A percentile compares a stretch with the other conserved stretches of the same genome.
Conservation (phyloP, 2,113 vertebrate species). For the Barnardius zonarius region DNA sequence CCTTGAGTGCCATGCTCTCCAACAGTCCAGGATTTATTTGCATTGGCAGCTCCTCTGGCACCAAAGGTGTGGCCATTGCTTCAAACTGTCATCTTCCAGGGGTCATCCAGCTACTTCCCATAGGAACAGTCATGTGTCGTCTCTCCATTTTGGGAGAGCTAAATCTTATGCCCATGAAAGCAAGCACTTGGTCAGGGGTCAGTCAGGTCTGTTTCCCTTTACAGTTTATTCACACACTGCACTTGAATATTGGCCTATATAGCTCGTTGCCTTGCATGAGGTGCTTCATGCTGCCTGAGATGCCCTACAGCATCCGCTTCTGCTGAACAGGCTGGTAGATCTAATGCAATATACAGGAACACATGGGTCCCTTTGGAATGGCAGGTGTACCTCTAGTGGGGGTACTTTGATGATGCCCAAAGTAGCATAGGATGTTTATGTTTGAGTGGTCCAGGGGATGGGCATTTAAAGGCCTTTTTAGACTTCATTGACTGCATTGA, state of each 20-base stretch:
- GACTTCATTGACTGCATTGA: background rate
- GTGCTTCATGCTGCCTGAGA: background rate
- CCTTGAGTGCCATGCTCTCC: slow-evolving; percentile 11
- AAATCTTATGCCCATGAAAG: background rate
- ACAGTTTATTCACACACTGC: background rate
- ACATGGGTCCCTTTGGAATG: background rate
- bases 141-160: background rate
- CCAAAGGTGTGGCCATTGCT: slow-evolving; percentile 33
- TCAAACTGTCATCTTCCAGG: background rate
- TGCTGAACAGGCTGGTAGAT: background rate
- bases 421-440: background rate
- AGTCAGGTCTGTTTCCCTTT: background rate
- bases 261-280: background rate
- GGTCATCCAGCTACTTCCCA: background rate
- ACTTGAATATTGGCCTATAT: background rate
- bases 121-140: background rate
- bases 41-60: slow-evolving; percentile 21
- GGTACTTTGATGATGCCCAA: background rate
- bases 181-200: fast-evolving
- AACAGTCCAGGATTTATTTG: background rate
- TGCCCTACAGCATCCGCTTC: background rate
- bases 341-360: background rate
- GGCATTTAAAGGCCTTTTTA: background rate
- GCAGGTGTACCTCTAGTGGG: background rate
- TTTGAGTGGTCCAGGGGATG: background rate